Evolutionary conservation across 2,113 vertebrate species (phyloP), one percentile per base, ranked within the genome.

Genomic region (Gasterosteus aculeatus): DNA sequence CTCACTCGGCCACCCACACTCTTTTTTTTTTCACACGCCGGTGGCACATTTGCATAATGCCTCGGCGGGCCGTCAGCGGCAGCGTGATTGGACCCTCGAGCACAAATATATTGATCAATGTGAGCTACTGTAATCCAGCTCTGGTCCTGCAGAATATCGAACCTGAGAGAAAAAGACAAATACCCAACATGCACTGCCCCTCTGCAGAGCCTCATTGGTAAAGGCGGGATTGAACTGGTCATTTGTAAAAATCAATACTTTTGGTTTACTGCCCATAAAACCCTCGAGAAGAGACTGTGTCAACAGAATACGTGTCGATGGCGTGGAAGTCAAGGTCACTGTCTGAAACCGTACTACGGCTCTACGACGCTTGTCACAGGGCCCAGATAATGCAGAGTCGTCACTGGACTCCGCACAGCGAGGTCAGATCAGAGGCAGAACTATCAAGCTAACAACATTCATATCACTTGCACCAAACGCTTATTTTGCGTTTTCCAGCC

Each of bases 21-120:
- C 18, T 67, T 72, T 70, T 63, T 63, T 19, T 67, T 72, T 65
- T 60, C 53, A 60, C 35, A 38, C 74, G 75, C 82, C 77, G 22
- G 60, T 65, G 66, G 65, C 0, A 7, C 59, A 91, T 90, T 91
- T 90, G 82, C 89, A 92, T 92, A 90, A 92, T 90, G 69, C 87
- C 60, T 87, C 84, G 71, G 90, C 38, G 81, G 85, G 71, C 88
- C 88, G 89, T 92, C 88, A 91, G 81, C 85, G 75, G 59, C 85
- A 62, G 76, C 84, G 78, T 72, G 86, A 88, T 84, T 79, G 89
- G 84, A 38, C 79, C 85, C 42, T 31, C 70, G 84, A 69, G 83
- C 74, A 86, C 75, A 80, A 78, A 90, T 85, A 54, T 88, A 87
- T 81, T 89, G 86, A 91, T 87, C 86, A 83, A 74, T 75, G 77